phyloP scores from a whole-genome alignment of 2,113 vertebrate genomes.

The Cololabis saira region DNA sequence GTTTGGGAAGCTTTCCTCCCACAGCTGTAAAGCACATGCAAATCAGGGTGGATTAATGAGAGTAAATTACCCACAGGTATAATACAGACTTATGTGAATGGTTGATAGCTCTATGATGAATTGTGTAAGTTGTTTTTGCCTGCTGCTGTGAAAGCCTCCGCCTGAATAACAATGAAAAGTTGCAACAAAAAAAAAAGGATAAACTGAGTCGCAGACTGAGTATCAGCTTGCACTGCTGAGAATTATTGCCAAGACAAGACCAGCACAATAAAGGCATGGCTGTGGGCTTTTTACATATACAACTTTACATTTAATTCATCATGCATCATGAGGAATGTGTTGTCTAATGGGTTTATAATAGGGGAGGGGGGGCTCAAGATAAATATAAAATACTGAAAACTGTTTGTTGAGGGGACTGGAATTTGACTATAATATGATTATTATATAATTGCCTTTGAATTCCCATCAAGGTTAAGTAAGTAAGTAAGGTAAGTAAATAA shows the following conservation, averaged over 20 bases:
- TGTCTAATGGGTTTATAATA: not conserved
- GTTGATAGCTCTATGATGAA: constrained; percentile 40
- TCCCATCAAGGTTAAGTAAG: too few relatives aligned
- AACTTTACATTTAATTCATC: not conserved
- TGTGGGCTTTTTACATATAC: constrained; percentile 4
- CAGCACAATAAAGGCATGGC: not conserved
- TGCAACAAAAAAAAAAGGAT: constrained; percentile 17
- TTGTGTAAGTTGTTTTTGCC: constrained; percentile 36
- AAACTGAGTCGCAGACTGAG: not conserved
- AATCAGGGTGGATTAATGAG: constrained; percentile 58
- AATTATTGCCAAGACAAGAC: constrained; percentile 4
- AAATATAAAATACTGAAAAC: too few relatives aligned
- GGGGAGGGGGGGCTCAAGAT: too few relatives aligned
- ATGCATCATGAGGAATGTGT: too few relatives aligned
- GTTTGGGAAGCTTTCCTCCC: constrained; percentile 29
- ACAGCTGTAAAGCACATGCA: constrained; percentile 43
- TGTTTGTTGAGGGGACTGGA: too few relatives aligned
- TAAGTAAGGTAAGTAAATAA: too few relatives aligned
- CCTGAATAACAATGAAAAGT: constrained; percentile 48
- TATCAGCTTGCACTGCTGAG: not conserved
- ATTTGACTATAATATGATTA: too few relatives aligned
- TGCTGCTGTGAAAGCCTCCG: constrained; percentile 30
- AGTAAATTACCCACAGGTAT: constrained; percentile 53
- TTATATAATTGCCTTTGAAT: too few relatives aligned
- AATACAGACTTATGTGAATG: constrained; percentile 40